Conservation (phyloP, 1,140 invertebrate genomes). For the Ptiloglossa arizonensis region DNA sequence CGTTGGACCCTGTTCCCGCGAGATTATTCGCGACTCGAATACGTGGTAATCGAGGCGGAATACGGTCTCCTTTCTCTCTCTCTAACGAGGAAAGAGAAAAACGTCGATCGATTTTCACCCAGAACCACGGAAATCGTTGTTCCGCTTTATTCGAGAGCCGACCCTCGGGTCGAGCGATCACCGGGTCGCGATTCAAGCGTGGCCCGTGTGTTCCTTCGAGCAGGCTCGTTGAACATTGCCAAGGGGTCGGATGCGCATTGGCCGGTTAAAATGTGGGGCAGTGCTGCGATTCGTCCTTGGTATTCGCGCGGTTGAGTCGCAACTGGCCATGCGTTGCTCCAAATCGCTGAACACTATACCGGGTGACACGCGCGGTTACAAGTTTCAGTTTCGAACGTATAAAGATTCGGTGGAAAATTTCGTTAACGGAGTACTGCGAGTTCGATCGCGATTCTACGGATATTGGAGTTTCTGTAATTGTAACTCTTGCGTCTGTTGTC, state of each 20-base stretch:
- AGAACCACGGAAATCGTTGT: conserved; percentile 5
- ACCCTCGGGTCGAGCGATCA: conserved; percentile 48
- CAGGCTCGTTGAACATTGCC: conserved; percentile 43
- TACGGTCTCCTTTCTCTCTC: no score
- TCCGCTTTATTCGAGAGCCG: not conserved
- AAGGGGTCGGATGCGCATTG: conserved; percentile 60
- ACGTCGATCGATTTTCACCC: not conserved
- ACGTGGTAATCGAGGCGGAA: no score
- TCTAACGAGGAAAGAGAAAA: no score
- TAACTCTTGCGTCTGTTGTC: not conserved
- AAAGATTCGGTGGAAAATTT: no score
- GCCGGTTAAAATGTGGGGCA: conserved; percentile 65
- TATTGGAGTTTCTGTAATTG: not conserved
- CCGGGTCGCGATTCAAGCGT: conserved; percentile 49
- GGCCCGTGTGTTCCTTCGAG: conserved; percentile 46
- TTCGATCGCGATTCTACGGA: no score
- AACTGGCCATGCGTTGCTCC: conserved; percentile 30
- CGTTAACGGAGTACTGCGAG: no score
- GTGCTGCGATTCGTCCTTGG: conserved; percentile 60
- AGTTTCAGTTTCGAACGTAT: not conserved
- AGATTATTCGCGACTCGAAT: no score
- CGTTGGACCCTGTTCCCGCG: no score
- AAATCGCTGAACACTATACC: conserved; percentile 18
- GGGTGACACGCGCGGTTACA: not conserved
- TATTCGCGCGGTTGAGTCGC: conserved; percentile 53